Base-by-base conservation (phyloP, 2,797 vertebrate species). In the Diplodus sargus region DNA sequence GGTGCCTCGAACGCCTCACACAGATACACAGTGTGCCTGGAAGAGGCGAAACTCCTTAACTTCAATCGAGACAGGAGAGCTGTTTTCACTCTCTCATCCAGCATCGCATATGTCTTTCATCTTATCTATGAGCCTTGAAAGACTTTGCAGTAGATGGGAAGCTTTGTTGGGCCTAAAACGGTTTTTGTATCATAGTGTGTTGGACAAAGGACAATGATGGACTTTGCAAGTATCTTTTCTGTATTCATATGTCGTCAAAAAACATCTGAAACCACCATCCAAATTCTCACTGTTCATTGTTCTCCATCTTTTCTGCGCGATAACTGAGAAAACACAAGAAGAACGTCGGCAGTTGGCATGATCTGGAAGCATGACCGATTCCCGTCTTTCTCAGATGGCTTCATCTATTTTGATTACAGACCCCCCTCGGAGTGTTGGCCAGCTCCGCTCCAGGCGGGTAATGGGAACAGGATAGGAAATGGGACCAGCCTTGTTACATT, bases 351-450 rank as follows among this genome's bases (percentile, higher is more conserved):
- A 15, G 72, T 75, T n/a, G 16, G 49, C 20, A 28, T 45, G 42
- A 62, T 74, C 60, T 65, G 48, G 68, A 72, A 75, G 70, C 83
- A 47, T 81, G 81, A 86, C 87, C 7, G 49, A 86, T 80, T 82
- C 62, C 30, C 7, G 1, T 79, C 76, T 61, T 39, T 61, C 52
- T 83, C 75, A 54, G 72, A 86, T 78, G 61, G 78, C 79, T 87
- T 85, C 69, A 85, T 90, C 84, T 85, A 79, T 85, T 87, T 79
- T 87, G 74, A 91, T 89, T 81, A 79, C 62, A 78, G 79, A 82
- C 81, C 78, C 61, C 85, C 90, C 77, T 63, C 73, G 0, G 68
- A 78, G 85, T 62, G 82, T 72, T 73, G 79, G 79, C 81, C 53
- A 48, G 82, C 67, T 86, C 78, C 81, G 82, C 81, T 78, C 59